Base-by-base conservation (phyloP, 1,140 invertebrate genomes). In the Neuroterus valhalla region DNA sequence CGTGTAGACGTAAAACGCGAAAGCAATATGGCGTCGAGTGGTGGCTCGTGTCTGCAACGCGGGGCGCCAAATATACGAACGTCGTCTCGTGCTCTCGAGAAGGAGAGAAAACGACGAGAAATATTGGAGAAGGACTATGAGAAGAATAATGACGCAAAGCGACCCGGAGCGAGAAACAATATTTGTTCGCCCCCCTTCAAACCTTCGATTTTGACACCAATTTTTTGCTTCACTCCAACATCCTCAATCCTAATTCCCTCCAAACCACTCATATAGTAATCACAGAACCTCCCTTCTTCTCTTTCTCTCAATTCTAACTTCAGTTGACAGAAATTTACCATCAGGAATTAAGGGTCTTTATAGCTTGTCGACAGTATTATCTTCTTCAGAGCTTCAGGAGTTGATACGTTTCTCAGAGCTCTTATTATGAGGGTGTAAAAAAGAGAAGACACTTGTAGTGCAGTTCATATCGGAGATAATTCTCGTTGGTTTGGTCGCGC, bases 41-140 rank as follows among this genome's bases (percentile, higher is more conserved):
- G 81, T 77, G 78, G 78, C 78, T 80, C 81, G 83, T 84, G 82
- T 85, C 73, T 70, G 80, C 81, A 78, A 82, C 80, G 69, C 68
- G 79, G 81, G 78, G 81, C 77, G 83, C 77, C 82, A 81, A 77
- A 75, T 79, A 75, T 83, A 83, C 80, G 79, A 70, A 76, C 77
- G 80, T 76, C 76, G 74, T 76, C 78, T 78, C 68, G 67, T 77
- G 75, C 42, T 70, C 66, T 48, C 43, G 50, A 19, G 43, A 73
- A 77, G 50, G 67, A 78, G 72, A 71, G 72, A 81, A 75, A 78
- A 77, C 17, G 48, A 52, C 66, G 52, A 72, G 72, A 77, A 79
- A 71, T 78, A 78, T 79, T 78, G 71, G 70, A 78, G 78, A 76
- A 78, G 76, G 77, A 73, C 75, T 78, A 75, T 71, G 77, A 81